These are phyloP conservation scores for Brachionus koreanus DNA, from an alignment of 1,140 invertebrate genomes.

Conservation along the genomic window DNA sequence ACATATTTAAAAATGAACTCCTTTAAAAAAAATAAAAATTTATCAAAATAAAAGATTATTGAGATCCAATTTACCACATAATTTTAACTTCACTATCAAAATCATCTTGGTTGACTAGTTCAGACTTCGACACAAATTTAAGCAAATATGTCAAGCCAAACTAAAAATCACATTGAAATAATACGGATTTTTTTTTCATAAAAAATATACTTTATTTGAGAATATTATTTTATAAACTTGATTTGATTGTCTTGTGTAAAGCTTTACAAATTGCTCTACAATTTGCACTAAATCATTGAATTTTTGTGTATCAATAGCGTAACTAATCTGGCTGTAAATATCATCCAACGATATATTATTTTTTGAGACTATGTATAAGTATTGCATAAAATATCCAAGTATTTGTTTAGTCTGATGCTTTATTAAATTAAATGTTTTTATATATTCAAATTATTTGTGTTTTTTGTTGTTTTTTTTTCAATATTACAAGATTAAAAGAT, in stretches of 20 bases:
- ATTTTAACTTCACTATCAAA: conserved; percentile 12
- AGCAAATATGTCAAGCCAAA: conserved; percentile 23
- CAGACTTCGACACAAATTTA: conserved; percentile 33
- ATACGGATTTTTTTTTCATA: neutral
- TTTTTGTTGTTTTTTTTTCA: neutral
- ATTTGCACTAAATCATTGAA: conserved; percentile 34
- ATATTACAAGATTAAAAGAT: conserved; percentile 14
- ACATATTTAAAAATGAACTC: conserved; percentile 21
- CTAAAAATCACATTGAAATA: neutral
- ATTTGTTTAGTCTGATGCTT: conserved; percentile 41
- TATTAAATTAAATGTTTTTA: neutral
- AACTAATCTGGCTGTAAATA: conserved; percentile 26
- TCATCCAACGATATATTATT: conserved; percentile 32
- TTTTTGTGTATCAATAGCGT: conserved; percentile 41
- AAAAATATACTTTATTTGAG: conserved; percentile 26
- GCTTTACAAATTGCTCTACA: conserved; percentile 2
- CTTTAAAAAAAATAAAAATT: neutral
- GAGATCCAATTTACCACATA: neutral
- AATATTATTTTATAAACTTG: conserved; percentile 42
- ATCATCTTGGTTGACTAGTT: conserved; percentile 18
- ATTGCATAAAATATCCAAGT: conserved; percentile 42
- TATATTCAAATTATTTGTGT: neutral
- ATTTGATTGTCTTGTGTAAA: conserved; percentile 26
- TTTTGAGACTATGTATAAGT: conserved; percentile 33
- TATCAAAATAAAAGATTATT: neutral